Evolutionary conservation across 2,113 vertebrate species (phyloP), one percentile per base, ranked within the genome.

Genomic region (Coracopsis vasa): DNA sequence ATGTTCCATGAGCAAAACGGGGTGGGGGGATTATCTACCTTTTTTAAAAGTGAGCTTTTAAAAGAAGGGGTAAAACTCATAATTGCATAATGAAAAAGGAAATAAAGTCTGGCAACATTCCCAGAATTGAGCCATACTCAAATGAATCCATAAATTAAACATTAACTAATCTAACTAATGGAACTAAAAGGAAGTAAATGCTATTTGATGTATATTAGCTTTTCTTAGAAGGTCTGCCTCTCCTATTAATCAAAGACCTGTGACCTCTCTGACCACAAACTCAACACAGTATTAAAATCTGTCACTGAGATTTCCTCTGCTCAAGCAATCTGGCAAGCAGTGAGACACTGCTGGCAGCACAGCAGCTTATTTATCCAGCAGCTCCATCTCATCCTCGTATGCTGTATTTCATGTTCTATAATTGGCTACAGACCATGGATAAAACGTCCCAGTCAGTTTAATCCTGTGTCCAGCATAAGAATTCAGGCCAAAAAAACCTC

Each of bases 161-260:
- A 95, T 94, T 93, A 90, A 90, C 88, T 94, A 96, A 95, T 94
- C 86, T 83, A 91, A 75, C 83, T 96, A 97, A 96, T 96, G 95
- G 95, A 94, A 80, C 82, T 78, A 77, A 93, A 82, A 90, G 82
- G 86, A 94, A 96, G 72, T 90, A 94, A 95, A 90, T 90, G 88
- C 13, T 66, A 51, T 86, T 83, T 94, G 74, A 93, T 88, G 66
- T 86, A 94, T 95, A 56, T 92, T 95, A 95, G 86, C 82, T 93
- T 93, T 96, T 95, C 95, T 94, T 97, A 88, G 95, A 94, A 92
- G 82, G 48, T 90, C 74, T 93, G 42, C 60, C 60, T 78, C 67
- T 94, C 15, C 80, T 83, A 83, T 90, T 91, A 62, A 21, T 93
- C 86, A 88, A 90, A 80, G 82, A 53, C 45, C 67, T 54, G 28